Base-by-base conservation (phyloP, 2,113 vertebrate genomes). In the Scomber japonicus region DNA sequence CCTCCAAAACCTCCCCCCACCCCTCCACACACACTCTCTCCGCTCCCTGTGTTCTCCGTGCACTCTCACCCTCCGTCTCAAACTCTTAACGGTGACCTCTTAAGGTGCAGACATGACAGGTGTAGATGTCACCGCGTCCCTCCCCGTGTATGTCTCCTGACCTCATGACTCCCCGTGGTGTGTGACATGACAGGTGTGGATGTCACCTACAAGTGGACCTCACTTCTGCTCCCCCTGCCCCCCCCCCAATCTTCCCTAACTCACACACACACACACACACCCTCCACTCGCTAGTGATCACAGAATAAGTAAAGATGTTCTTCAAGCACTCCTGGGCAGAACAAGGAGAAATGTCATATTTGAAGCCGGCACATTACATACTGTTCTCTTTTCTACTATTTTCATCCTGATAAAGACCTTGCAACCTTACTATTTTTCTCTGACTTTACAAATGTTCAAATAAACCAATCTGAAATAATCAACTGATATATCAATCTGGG, bases 1-100 rank as follows among this genome's bases (percentile, higher is more conserved):
- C 73, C 71, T 46, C 56, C 30, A 12, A 40, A 27, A 27, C 24
- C 24, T 2, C 35, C 35, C 35, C 44, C 16, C 79, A 27, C 3
- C 24, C n/a, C 72, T 11, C 24, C 24, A 27, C 24, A 27, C n/a
- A 1, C 8, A 3, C 75, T 46, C 49, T 15, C 64, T 27, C 27
- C 3, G 8, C 75, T 69, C 14, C 65, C 46, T 64, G 61, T 56
- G 63, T 59, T 16, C 61, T 72, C 62, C 11, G 0, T 56, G 54
- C 80, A 8, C 83, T 56, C 74, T 81, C 66, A 53, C 75, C 70
- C 69, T 83, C 77, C 48, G 71, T 81, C 87, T 88, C 57, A 17
- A 84, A 75, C 71, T 74, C 85, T 88, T 78, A 89, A 80, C 73
- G 5, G 44, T 85, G 88, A 88, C 88, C 86, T 88, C 84, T 85